Percentiles rank a stretch among this genome's conserved stretches.
phyloP scores from a whole-genome alignment of 2,888 invertebrate species.

The Danaus chrysippus region DNA sequence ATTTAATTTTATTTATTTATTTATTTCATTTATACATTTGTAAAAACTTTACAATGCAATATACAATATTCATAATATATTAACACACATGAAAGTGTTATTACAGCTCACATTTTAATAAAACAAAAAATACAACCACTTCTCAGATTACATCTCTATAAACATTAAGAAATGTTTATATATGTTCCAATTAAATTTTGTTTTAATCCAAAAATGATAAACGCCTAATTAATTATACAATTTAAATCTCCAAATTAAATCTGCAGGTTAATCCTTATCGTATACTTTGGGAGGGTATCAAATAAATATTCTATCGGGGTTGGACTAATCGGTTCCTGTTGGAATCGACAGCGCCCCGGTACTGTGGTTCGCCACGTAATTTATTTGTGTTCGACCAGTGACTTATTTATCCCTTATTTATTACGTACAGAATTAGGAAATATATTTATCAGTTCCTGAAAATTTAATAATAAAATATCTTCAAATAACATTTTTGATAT shows the following conservation, averaged over 20 bases:
- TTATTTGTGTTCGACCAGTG: conserved; percentile 58
- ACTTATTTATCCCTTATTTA: conserved; percentile 34
- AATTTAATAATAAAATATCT: no score
- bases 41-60: no score
- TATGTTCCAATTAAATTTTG: no score
- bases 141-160: no score
- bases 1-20: no score
- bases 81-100: no score
- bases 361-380: conserved; percentile 68
- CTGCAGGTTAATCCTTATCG: conserved; percentile 3
- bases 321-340: conserved; percentile 75
- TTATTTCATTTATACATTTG: no score
- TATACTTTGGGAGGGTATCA: conserved; percentile 62
- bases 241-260: conserved; percentile 4
- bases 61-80: no score
- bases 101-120: no score
- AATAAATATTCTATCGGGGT: conserved; percentile 68
- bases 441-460: conserved; percentile 3
- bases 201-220: background rate
- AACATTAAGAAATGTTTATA: no score
- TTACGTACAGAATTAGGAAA: conserved; percentile 15
- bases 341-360: conserved; percentile 68
- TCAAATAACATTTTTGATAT: no score
- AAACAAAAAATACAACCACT: no score
- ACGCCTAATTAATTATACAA: background rate